Conservation (phyloP, 2,113 vertebrate genomes). For the Ageneiosus marmoratus region DNA sequence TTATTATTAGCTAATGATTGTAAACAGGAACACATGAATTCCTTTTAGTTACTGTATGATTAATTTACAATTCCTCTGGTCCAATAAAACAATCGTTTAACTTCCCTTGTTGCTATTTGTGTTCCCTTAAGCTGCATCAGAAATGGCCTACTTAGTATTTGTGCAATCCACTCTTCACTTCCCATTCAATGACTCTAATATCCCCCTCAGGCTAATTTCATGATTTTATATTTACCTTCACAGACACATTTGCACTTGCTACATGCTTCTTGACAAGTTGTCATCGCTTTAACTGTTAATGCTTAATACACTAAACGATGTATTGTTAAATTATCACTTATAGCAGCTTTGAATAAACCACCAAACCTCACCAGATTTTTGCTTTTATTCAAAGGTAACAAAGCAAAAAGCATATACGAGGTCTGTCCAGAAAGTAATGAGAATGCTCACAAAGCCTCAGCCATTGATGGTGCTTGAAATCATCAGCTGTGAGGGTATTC, state of each 20-base stretch:
- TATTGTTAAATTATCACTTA: not conserved
- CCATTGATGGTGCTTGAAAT: too few relatives aligned
- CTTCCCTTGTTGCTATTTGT: not conserved
- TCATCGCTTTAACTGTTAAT: not conserved
- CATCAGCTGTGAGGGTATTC: too few relatives aligned
- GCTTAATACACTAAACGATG: not conserved
- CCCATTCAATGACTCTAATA: not conserved
- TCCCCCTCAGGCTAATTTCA: constrained; percentile 2
- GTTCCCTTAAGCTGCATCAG: not conserved
- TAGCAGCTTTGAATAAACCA: not conserved
- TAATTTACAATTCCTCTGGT: not conserved
- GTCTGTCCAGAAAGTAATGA: too few relatives aligned
- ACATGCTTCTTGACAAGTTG: not conserved
- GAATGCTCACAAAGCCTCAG: too few relatives aligned
- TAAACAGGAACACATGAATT: not conserved
- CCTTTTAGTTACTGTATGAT: not conserved
- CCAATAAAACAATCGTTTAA: constrained; percentile 6
- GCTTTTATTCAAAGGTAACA: not conserved
- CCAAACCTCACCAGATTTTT: not conserved
- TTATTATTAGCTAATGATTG: not conserved
- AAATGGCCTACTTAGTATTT: not conserved
- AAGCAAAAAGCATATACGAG: not conserved
- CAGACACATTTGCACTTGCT: not conserved
- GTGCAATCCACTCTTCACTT: not conserved
- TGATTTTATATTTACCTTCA: not conserved